Percentiles rank a stretch among this genome's conserved stretches.
Evolutionary conservation across 92 coral and sea anemone species (phyloP).

Genomic region (Bergia sp.): DNA sequence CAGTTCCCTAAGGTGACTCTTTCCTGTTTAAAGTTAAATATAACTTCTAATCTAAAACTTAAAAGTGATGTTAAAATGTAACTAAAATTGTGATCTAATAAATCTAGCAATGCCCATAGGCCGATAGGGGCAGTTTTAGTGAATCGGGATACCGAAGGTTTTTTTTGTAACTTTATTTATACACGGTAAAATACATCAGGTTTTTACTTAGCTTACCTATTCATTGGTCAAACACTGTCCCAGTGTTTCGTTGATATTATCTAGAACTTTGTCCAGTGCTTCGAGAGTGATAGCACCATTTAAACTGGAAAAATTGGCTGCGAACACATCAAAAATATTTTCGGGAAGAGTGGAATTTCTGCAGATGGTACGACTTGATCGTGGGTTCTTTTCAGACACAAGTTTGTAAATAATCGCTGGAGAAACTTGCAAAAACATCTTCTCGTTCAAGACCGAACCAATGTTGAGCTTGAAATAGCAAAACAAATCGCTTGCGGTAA

Average conservation of each 20-base stretch:
- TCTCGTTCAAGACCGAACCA: slow-evolving; percentile 12
- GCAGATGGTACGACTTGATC: slow-evolving; percentile 47
- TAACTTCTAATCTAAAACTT: too few relatives aligned
- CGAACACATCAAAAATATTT: slow-evolving; percentile 39
- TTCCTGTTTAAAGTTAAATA: too few relatives aligned
- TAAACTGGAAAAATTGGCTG: slow-evolving; percentile 20
- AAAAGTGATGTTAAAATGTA: too few relatives aligned
- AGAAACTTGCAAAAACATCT: slow-evolving; percentile 41
- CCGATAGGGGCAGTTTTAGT: too few relatives aligned
- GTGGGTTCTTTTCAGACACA: slow-evolving; percentile 60
- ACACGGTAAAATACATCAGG: too few relatives aligned
- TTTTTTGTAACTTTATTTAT: too few relatives aligned
- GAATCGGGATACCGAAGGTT: too few relatives aligned
- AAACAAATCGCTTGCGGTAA: slow-evolving; percentile 46
- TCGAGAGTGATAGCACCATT: background rate
- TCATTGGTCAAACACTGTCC: slow-evolving; percentile 13
- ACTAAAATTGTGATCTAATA: too few relatives aligned
- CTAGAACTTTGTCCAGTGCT: slow-evolving; percentile 19
- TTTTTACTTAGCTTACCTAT: background rate
- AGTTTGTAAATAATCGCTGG: slow-evolving; percentile 57
- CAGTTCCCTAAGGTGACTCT: too few relatives aligned
- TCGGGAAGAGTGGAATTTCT: slow-evolving; percentile 37
- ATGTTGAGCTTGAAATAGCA: background rate
- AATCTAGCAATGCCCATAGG: too few relatives aligned
- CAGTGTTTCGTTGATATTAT: slow-evolving; percentile 27